Evolutionary conservation across 2,888 invertebrate species (phyloP).

Genomic region (Julus scandinavius): DNA sequence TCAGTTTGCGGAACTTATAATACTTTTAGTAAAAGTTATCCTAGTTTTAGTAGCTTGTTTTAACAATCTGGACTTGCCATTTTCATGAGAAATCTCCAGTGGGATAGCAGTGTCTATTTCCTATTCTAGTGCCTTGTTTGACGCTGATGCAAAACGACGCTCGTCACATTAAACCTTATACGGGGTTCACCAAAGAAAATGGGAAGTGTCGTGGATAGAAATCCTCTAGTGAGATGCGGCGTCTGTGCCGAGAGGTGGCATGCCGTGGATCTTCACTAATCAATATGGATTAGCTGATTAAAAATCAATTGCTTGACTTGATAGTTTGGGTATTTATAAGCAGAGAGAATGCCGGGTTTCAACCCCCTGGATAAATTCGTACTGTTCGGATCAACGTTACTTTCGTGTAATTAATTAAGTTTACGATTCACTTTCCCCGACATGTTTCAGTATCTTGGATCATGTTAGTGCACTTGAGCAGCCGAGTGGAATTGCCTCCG

Average conservation of each 20-base stretch:
- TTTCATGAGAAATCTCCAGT: too few relatives aligned
- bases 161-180: too few relatives aligned
- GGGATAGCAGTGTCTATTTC: too few relatives aligned
- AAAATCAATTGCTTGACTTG: background rate
- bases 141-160: too few relatives aligned
- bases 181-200: background rate
- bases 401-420: conserved; percentile 19
- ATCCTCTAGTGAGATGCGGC: background rate
- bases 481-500: background rate
- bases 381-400: background rate
- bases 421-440: conserved; percentile 1
- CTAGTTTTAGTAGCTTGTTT: too few relatives aligned
- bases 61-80: too few relatives aligned
- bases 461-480: background rate
- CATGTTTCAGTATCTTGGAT: background rate
- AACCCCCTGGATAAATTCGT: background rate
- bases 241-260: background rate
- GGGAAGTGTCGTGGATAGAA: background rate
- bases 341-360: background rate
- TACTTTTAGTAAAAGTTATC: too few relatives aligned
- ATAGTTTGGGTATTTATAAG: background rate
- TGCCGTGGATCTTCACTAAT: background rate
- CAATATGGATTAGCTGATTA: background rate
- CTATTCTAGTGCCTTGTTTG: too few relatives aligned
- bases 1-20: too few relatives aligned